Evolutionary conservation across 35 echinoderm and acorn worm species (phyloP).

Genomic region (Heliocidaris erythrogramma): DNA sequence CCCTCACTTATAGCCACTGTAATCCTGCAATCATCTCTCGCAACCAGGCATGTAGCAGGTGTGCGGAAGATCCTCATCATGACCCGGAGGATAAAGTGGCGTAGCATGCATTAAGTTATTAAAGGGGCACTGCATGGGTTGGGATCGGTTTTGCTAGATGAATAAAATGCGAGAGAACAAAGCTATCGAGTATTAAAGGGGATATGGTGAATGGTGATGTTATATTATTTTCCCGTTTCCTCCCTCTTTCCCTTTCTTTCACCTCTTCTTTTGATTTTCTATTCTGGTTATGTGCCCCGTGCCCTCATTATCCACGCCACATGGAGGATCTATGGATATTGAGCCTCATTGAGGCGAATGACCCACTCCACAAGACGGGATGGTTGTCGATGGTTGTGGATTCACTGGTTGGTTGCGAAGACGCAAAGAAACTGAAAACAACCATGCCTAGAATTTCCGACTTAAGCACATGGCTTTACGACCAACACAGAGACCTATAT

Average conservation of each 20-base stretch:
- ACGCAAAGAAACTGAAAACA: constrained; percentile 7
- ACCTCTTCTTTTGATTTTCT: no score
- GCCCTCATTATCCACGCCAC: background rate
- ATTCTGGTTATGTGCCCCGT: background rate
- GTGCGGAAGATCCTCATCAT: background rate
- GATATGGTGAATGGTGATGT: no score
- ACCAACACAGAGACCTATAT: background rate
- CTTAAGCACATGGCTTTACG: background rate
- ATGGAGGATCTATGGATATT: background rate
- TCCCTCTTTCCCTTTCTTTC: no score
- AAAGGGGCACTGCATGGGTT: background rate
- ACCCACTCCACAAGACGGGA: background rate
- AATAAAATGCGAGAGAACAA: no score
- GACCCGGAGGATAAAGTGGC: background rate
- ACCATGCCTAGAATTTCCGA: background rate
- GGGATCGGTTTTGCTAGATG: background rate
- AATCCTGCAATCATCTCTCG: background rate
- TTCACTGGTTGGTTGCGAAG: background rate
- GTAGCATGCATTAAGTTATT: background rate
- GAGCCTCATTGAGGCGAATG: background rate
- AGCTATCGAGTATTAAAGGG: no score
- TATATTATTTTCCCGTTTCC: no score
- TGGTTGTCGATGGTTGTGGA: background rate
- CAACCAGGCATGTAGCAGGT: background rate
- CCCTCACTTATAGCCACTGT: background rate